Evolutionary conservation across 2,113 vertebrate species (phyloP).

Genomic region (Sisor rabdophorus): DNA sequence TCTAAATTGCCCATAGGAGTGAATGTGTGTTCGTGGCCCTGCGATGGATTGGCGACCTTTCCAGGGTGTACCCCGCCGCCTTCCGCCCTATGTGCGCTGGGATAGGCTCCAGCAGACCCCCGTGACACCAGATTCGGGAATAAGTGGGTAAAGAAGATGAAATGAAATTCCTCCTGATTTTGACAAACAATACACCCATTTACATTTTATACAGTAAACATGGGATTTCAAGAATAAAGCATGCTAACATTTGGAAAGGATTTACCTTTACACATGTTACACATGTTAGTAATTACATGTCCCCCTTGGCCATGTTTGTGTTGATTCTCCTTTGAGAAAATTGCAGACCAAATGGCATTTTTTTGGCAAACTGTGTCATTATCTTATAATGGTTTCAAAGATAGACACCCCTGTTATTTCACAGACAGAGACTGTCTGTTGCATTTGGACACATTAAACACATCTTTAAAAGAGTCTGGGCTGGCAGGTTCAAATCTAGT

Average conservation of each 20-base stretch:
- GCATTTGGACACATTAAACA: not conserved
- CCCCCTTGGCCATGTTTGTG: not conserved
- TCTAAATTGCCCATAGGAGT: too few species aligned
- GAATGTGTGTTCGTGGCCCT: too few species aligned
- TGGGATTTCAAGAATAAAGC: not conserved
- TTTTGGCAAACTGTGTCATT: not conserved
- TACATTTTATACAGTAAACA: not conserved
- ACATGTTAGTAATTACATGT: slow-evolving; percentile 3
- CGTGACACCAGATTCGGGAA: too few species aligned
- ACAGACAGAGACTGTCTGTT: not conserved
- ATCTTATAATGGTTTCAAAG: not conserved
- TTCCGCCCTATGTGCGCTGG: too few species aligned
- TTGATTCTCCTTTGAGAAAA: not conserved
- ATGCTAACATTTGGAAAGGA: not conserved
- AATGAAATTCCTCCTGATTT: not conserved
- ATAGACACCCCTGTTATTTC: not conserved
- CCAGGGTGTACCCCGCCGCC: too few species aligned
- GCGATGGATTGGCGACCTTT: too few species aligned
- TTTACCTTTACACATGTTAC: not conserved
- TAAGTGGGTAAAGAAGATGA: too few species aligned
- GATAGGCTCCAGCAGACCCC: too few species aligned
- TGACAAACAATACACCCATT: not conserved
- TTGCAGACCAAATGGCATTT: not conserved
- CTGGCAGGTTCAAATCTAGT: not conserved
- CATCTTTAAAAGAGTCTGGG: not conserved